Base-by-base conservation (phyloP, 2,113 vertebrate genomes). In the Chrysochloris asiatica region DNA sequence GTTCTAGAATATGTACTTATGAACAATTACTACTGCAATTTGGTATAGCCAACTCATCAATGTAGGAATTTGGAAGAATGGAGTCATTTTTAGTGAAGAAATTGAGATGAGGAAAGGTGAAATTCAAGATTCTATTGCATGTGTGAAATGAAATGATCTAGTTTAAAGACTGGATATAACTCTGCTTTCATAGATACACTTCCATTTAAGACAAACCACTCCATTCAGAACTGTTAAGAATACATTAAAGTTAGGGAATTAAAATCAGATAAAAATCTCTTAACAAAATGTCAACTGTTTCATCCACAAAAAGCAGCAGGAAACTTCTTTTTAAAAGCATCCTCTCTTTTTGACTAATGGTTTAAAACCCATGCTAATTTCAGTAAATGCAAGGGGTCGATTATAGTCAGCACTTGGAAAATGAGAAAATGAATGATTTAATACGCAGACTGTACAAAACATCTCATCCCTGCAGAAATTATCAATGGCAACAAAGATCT, bases 401-500 rank as follows among this genome's bases (percentile, higher is more conserved):
- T 93, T 95, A 96, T 86, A 95, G 88, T 94, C 86, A 94, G 96
- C 83, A 94, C 54, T 95, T 92, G 95, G 95, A 95, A 97, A 96
- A 96, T 93, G 88, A 97, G 93, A 90, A 97, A 97, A 96, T 84
- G 75, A 82, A 92, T 95, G 75, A 93, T 96, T 97, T 96, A 95
- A 95, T 77, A 94, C 89, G 63, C 43, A 92, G 61, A 87, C 92
- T 61, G 3, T 93, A 92, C 17, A 78, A 90, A 52, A 91, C 50
- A 86, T 87, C 86, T 93, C 86, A 76, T 86, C 54, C 48, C 67
- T 71, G 79, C 80, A 89, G 88, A 96, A 96, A 84, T 93, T 81
- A 94, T 91, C 79, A 71, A 61, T 22, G 21, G 69, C 59, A 92
- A 73, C 16, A 88, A 95, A 95, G 83, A 88, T 87, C 87, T 59